Evolutionary conservation across 2,113 vertebrate species (phyloP), one percentile per base, ranked within the genome.

Genomic region (Albula glossodonta): DNA sequence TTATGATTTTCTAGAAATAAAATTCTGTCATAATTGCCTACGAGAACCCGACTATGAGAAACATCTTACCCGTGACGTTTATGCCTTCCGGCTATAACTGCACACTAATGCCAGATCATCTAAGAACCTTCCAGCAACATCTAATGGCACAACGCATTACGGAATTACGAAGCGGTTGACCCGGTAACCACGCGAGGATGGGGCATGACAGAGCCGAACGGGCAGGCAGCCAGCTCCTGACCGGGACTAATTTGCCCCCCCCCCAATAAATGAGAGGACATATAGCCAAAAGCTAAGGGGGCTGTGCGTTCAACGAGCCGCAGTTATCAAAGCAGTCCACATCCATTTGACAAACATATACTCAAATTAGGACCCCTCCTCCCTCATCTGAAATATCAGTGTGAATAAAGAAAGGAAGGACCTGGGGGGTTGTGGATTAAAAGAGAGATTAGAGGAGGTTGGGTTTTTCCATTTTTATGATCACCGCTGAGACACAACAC

Each of bases 71-170:
- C 19, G 6, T 8, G 7, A 22, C n/a, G 5, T 70, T 17, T 6
- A 13, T 22, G 4, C 63, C 31, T 50, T 12, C 12, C 31, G 1
- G 63, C 7, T n/a, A 70, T 70, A 70, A 17, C 56, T 60, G 56
- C 8, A 15, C 5, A 15, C 11, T n/a, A 70, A 70, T 4, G 19
- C n/a, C 63, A 70, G 63, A n/a, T n/a, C 17, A 70, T 22, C 63
- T 22, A 19, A n/a, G 31, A 48, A 79, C 25, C 78, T 79, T 79
- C 78, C 48, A 11, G 78, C 70, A n/a, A 77, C 17, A n/a, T 17
- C 70, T 77, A 77, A 77, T 77, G 70, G 25, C 78, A 80, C 9
- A 50, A 51, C 78, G 17, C 78, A 80, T 80, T 80, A 51, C 11
- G 13, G 41, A 15, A 9, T 48, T 80, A 51, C 9, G 22, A 17